phyloP scores from a whole-genome alignment of 2,888 invertebrate species.

The Ceriagrion tenellum region DNA sequence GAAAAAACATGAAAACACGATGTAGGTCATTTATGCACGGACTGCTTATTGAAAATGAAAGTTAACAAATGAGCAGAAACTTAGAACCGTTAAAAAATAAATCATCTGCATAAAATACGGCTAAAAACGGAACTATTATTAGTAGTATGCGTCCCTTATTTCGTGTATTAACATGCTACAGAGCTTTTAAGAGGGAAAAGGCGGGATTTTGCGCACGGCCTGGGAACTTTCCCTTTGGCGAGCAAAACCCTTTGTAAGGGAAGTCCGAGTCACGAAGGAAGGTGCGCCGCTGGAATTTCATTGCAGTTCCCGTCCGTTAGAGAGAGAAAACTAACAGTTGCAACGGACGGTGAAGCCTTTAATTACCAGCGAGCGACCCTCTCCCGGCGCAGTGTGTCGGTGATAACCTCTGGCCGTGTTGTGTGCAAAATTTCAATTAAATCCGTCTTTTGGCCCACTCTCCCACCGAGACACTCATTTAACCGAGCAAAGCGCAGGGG shows the following conservation, averaged over 20 bases:
- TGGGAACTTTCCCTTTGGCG: neutral
- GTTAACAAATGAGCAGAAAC: too few species aligned
- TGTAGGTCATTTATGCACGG: too few species aligned
- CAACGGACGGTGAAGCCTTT: neutral
- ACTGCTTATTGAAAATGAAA: too few species aligned
- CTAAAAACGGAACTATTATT: neutral
- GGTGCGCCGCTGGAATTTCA: neutral
- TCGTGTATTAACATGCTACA: neutral
- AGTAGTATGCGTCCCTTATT: neutral
- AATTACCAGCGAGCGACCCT: neutral
- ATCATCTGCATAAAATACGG: neutral
- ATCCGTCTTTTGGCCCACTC: neutral
- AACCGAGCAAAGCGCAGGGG: neutral
- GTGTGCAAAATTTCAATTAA: neutral
- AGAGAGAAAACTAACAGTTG: neutral
- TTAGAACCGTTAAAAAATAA: too few species aligned
- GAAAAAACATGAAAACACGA: too few species aligned
- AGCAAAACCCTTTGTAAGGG: neutral
- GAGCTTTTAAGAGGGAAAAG: neutral
- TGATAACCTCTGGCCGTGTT: neutral
- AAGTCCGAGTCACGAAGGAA: neutral
- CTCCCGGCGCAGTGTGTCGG: neutral
- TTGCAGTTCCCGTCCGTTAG: neutral
- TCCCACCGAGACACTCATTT: too few species aligned
- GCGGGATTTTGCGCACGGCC: neutral